Percentiles rank a stretch among this genome's conserved stretches.
Evolutionary conservation across 2,113 vertebrate genomes (phyloP).

Genomic region (Otus sunia): DNA sequence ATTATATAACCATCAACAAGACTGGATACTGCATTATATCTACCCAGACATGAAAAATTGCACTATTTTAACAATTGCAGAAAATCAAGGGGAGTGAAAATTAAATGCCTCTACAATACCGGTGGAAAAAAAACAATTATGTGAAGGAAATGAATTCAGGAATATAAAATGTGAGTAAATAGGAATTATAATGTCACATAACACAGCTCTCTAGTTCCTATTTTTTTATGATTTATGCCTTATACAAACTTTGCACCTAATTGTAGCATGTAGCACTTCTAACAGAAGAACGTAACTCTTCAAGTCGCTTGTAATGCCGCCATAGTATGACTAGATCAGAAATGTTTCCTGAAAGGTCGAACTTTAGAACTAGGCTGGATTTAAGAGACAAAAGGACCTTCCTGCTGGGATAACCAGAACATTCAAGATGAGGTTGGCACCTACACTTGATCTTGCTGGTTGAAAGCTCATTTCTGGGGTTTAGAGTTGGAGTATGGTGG

Average conservation of each 20-base stretch:
- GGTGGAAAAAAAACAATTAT: not conserved
- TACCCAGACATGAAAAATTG: not conserved
- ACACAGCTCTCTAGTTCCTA: not conserved
- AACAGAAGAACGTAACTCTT: not conserved
- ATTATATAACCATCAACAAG: not conserved
- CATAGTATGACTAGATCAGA: not conserved
- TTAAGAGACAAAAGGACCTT: not conserved
- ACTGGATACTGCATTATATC: not conserved
- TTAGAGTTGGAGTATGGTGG: not conserved
- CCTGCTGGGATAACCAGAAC: not conserved
- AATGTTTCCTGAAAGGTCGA: not conserved
- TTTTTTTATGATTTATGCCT: not conserved
- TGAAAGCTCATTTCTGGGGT: not conserved
- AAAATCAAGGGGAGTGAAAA: not conserved
- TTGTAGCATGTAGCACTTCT: not conserved
- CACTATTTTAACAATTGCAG: slow-evolving; percentile 1
- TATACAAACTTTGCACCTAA: not conserved
- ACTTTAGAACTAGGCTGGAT: not conserved
- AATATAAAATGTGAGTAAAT: not conserved
- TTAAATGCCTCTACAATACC: not conserved
- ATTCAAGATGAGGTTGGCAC: not conserved
- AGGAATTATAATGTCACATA: not conserved
- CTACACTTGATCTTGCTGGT: not conserved
- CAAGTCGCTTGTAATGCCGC: not conserved
- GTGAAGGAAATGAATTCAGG: not conserved